Base-by-base conservation (phyloP, 2,113 vertebrate genomes). In the Vidua chalybeata region DNA sequence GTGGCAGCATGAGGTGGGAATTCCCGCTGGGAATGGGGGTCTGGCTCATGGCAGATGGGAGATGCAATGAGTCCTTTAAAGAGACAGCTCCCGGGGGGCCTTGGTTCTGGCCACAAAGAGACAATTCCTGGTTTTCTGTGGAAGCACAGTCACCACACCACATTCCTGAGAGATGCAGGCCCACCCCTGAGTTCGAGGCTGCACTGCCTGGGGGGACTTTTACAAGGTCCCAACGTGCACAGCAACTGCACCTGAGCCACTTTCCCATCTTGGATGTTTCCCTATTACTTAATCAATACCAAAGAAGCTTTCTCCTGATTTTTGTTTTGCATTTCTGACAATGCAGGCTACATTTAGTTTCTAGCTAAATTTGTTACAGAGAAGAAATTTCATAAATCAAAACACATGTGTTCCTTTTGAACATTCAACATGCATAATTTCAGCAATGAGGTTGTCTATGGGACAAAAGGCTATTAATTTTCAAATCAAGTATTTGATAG, bases 41-140 rank as follows among this genome's bases (percentile, higher is more conserved):
- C 73, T 94, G 84, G 88, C 52, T 94, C 37, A 87, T 94, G 94
- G 92, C 85, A 75, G n/a, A 95, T 92, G 96, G 89, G 89, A 71
- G 89, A 77, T 92, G 88, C 39, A 85, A 96, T 95, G 94, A 91
- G 74, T 71, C 72, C 97, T 92, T 98, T 97, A 98, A 98, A 97
- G 74, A 98, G 97, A 98, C 98, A 98, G 97, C 96, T 96, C 92
- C 96, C 92, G 59, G 78, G 35, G 59, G 86, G 80, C 82, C 72
- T 33, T 63, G 62, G 93, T 72, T 90, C 93, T 43, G 5, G 37
- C 61, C 52, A 35, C 37, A 62, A 11, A 22, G 28, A 56, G 55
- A 27, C 7, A 27, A 10, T 52, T 4, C 11, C 28, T 10, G 2
- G 5, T 48, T 84, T 76, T 64, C 58, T 17, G 46, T 2, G 68